These are phyloP conservation scores for Megaceryle torquata DNA, from an alignment of 2,113 vertebrate genomes.

Conservation along the genomic window DNA sequence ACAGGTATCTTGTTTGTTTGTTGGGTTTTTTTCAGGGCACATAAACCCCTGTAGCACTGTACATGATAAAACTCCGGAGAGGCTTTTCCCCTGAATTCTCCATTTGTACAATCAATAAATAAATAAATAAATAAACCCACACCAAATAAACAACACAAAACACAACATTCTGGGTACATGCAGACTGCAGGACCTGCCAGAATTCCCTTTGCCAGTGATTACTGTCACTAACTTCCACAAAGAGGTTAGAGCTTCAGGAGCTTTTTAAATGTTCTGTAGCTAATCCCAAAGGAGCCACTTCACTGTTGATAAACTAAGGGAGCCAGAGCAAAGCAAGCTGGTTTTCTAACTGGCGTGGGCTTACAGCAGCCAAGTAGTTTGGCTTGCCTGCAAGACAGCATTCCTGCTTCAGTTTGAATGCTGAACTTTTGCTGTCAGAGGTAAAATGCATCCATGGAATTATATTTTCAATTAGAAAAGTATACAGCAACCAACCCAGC, in stretches of 20 bases:
- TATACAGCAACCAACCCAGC: neutral
- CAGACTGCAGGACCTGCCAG: neutral
- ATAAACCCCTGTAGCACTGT: neutral
- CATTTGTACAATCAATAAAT: too few species aligned
- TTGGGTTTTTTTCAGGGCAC: neutral
- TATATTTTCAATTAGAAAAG: neutral
- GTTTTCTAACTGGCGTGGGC: neutral
- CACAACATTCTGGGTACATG: too few species aligned
- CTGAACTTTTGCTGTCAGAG: neutral
- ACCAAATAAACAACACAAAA: too few species aligned
- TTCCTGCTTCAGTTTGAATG: neutral
- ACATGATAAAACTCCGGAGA: neutral
- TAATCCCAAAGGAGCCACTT: neutral
- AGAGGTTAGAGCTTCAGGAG: fast-evolving
- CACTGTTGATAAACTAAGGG: neutral
- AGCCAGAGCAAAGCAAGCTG: neutral
- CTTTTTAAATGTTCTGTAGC: neutral
- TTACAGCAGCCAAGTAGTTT: neutral
- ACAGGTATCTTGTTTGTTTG: neutral
- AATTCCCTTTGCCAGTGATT: neutral
- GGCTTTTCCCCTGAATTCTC: neutral
- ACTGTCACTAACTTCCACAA: neutral
- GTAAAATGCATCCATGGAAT: neutral
- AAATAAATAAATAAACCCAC: too few species aligned
- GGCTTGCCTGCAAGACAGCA: neutral